These are phyloP conservation scores for Heliocidaris erythrogramma DNA, from an alignment of 35 echinoderm and acorn worm species.

Conservation along the genomic window DNA sequence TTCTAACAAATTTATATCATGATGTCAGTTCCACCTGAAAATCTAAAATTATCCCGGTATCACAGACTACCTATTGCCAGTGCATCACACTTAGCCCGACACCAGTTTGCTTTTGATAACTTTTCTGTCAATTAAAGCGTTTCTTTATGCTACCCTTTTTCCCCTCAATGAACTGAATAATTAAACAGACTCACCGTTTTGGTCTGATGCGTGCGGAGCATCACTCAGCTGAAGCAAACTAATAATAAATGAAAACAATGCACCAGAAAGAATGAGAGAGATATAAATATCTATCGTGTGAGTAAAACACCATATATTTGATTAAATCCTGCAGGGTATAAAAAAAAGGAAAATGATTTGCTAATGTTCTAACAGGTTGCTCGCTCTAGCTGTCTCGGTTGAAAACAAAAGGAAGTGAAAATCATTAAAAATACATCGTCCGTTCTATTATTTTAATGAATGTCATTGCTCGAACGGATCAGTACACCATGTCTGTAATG, in stretches of 20 bases:
- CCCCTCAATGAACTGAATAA: slow-evolving; percentile 30
- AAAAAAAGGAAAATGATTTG: not conserved
- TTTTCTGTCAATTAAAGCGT: slow-evolving; percentile 17
- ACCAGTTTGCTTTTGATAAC: not conserved
- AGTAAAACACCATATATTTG: not conserved
- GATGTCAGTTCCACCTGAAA: not conserved
- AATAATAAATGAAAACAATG: slow-evolving; percentile 13
- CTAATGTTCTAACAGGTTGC: not conserved
- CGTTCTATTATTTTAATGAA: not conserved
- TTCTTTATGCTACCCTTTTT: not conserved
- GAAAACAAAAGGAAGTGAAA: not conserved
- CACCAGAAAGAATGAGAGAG: not conserved
- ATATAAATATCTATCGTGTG: not conserved
- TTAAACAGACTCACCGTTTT: not conserved
- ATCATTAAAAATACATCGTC: not conserved
- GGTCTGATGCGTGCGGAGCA: slow-evolving; percentile 6
- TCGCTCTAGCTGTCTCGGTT: not conserved
- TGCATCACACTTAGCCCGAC: not conserved
- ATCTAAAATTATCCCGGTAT: not conserved
- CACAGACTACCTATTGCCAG: not conserved
- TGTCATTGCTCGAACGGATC: no score
- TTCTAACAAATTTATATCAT: no score
- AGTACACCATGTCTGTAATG: no score
- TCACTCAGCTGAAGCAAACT: not conserved
- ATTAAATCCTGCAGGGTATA: not conserved